Base-by-base conservation (phyloP, 2,113 vertebrate species). In the Gambusia holbrooki region DNA sequence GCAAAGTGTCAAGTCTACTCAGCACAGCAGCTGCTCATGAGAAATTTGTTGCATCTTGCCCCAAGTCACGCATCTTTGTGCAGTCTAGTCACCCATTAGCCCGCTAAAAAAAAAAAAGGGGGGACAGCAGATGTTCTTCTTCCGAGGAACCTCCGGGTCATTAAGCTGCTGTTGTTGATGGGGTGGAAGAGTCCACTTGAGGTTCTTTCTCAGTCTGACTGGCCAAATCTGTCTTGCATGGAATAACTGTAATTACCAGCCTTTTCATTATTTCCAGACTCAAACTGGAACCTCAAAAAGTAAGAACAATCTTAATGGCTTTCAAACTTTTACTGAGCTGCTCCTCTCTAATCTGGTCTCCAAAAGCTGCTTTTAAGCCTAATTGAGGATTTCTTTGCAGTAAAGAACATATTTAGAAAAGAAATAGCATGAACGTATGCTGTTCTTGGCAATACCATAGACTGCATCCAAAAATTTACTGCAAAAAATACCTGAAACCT, bases 131-230 rank as follows among this genome's bases (percentile, higher is more conserved):
- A 83, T 88, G 84, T 77, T 73, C 35, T 28, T 54, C 73, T 67
- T 71, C 1, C 3, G 25, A 14, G 69, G 48, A 83, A 87, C 79
- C 85, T 86, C 64, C 68, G 81, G 71, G 83, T 90, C 79, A 84
- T 77, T 87, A 79, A 82, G 62, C 69, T 81, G 82, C 77, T 4
- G 71, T 67, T 81, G 77, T 74, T 86, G 71, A 80, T 66, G 42
- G 73, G 80, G 66, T 69, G 30, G 32, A 75, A 77, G 80, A 77
- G 74, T 75, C 77, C 81, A 86, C 73, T 82, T 70, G 72, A 33
- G 51, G 35, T 71, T n/a, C 25, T n/a, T 58, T 11, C 19, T 58
- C 51, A 58, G 75, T 67, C 78, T 74, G 27, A 48, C 81, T 84
- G 80, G 69, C 5, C 19, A 48, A 66, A 68, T 75, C 82, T 83